Base-by-base conservation (phyloP, 1,140 invertebrate species). In the Antheraea pernyi region DNA sequence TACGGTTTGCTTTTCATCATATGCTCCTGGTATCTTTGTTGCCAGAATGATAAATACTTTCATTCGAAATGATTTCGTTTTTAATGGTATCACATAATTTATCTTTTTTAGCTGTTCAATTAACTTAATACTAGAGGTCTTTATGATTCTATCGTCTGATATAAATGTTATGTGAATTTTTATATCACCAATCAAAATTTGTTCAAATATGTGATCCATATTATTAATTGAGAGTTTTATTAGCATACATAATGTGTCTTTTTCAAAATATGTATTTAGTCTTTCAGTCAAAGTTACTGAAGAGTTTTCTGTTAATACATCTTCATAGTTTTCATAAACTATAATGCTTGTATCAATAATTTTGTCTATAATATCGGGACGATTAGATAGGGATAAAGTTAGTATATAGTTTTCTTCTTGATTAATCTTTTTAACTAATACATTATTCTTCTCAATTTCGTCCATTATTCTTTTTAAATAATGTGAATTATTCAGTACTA, bases 311-410 rank as follows among this genome's bases (percentile, higher is more conserved):
- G 80, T 79, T 3, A 80, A 60, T 63, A 83, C 78, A 80, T 89
- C 81, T 68, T 81, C 73, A 75, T 86, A 89, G 58, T 70, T 79
- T 63, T 89, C 85, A 76, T 78, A 88, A 18, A 90, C 76, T 39
- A 59, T 64, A 10, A 83, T 48, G 19, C 72, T 80, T 58, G 79
- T 75, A 4, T 78, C 19, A 37, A 90, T 71, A 10, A 88, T 62
- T 46, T 71, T 76, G 63, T 86, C 74, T 79, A 90, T 78, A 9
- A 91, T 58, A 69, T 90, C 86, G 70, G 80, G 78, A 67, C 86
- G 82, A 37, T 86, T 86, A 7, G 85, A 80, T n/a, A 91, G 69
- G 13, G 88, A 77, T 37, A 90, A 62, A 39, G 81, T 72, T 48
- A 80, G 83, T 10, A 90, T 76, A 67, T 82, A 84, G 65, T 77